Conservation (phyloP, 2,797 vertebrate species). For the Carduelis carduelis region DNA sequence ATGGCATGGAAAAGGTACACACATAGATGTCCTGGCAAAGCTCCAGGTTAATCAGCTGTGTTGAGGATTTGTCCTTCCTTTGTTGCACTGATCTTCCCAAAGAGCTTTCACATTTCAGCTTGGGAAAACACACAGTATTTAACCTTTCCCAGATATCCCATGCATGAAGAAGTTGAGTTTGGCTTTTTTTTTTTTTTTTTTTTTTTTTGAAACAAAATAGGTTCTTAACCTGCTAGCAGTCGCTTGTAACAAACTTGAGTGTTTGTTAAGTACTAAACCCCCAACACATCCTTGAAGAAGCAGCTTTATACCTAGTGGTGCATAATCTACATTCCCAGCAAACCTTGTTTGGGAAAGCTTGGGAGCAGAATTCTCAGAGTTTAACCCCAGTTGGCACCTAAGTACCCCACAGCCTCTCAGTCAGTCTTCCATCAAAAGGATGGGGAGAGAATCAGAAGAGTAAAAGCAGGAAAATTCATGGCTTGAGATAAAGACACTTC, state of each 20-base stretch:
- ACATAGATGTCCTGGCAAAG: accelerated
- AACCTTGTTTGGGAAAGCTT: not conserved
- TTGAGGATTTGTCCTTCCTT: not conserved
- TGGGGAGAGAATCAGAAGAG: not conserved
- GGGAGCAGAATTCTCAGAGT: not conserved
- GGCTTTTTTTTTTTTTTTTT: not conserved
- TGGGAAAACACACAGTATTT: not conserved
- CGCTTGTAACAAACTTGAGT: accelerated
- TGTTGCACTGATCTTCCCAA: not conserved
- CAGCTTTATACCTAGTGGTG: not conserved
- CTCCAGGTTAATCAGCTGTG: not conserved
- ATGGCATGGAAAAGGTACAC: not conserved
- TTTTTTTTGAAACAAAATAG: not conserved
- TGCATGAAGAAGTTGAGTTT: not conserved
- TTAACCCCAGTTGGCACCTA: not conserved
- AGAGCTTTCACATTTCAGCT: not conserved
- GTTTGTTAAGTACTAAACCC: not conserved
- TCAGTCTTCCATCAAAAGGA: not conserved
- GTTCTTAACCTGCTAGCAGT: not conserved
- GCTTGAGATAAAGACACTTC: not conserved
- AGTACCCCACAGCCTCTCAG: not conserved
- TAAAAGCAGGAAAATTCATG: not conserved
- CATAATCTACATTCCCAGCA: accelerated
- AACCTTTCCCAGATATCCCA: not conserved
- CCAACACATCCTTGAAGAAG: not conserved